Base-by-base conservation (phyloP, 2,888 invertebrate genomes). In the Lordiphosa fenestrarum region DNA sequence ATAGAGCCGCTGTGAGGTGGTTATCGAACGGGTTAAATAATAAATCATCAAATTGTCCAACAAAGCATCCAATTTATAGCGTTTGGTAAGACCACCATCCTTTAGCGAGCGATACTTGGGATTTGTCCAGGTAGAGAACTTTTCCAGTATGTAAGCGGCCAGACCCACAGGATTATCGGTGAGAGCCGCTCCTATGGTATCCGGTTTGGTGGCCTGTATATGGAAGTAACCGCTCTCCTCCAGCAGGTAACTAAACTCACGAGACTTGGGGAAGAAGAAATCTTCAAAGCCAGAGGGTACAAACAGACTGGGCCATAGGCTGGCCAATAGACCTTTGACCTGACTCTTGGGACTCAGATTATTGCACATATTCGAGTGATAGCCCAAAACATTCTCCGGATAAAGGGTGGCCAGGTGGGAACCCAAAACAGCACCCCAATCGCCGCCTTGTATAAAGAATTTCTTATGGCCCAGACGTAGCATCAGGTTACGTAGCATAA, bases 71-170 rank as follows among this genome's bases (percentile, higher is more conserved):
- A 92, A 69, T 0, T 91, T 89, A 73, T 90, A 93, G 36, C 77
- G 74, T 61, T 91, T 90, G 4, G 90, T 90, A 0, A 95, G 88
- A 2, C 93, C 94, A 0, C 95, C 95, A 81, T 95, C 94, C 0
- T 88, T 85, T 0, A 91, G 89, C 0, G 89, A 80, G 13, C 88
- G 90, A 81, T 90, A 90, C 0, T 88, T 86, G 0, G 73, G 93
- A 88, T 90, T 94, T 87, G 90, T 95, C 94, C 90, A 95, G 5
- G 80, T 93, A 83, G 91, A 92, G 90, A 96, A 97, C 87, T 97
- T 98, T 82, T 98, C 97, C 9, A 98, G 88, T 51, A 98, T 94
- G 82, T 97, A 98, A 0, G 95, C 95, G 0, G 96, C 96, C 57
- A 98, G 89, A 0, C 96, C 97, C 0, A 94, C 92, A 0, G 98